Percentiles rank a stretch among this genome's conserved stretches.
Evolutionary conservation across 2,888 invertebrate genomes (phyloP).

Genomic region (Trachelus stipa): DNA sequence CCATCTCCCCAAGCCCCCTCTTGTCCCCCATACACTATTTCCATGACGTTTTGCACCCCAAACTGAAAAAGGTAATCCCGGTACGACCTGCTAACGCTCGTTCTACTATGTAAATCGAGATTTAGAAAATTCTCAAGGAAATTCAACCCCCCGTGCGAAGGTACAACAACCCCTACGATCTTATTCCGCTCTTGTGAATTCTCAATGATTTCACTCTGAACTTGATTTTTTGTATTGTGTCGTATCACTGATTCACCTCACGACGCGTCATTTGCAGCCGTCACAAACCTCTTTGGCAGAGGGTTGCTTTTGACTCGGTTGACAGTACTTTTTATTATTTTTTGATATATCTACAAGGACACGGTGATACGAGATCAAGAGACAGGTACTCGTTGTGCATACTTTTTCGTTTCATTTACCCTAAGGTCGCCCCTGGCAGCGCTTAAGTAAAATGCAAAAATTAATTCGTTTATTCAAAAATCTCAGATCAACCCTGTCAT

Average conservation of each 20-base stretch:
- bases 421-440: background rate
- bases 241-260: background rate
- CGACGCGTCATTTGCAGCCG: background rate
- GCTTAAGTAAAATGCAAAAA: background rate
- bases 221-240: background rate
- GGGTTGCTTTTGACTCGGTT: background rate
- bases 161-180: background rate
- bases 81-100: background rate
- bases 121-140: background rate
- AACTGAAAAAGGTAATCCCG: background rate
- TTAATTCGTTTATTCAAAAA: background rate
- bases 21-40: background rate
- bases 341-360: background rate
- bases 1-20: background rate
- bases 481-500: background rate
- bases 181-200: constrained; percentile 9
- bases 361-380: background rate
- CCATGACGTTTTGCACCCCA: background rate
- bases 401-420: background rate
- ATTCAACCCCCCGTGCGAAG: background rate
- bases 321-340: background rate
- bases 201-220: constrained; percentile 16
- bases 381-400: background rate
- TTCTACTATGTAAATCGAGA: background rate
- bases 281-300: background rate